A percentile compares a stretch with the other conserved stretches of the same genome.
Conservation (phyloP, 2,797 vertebrate species). For the Molossus alvarezi region DNA sequence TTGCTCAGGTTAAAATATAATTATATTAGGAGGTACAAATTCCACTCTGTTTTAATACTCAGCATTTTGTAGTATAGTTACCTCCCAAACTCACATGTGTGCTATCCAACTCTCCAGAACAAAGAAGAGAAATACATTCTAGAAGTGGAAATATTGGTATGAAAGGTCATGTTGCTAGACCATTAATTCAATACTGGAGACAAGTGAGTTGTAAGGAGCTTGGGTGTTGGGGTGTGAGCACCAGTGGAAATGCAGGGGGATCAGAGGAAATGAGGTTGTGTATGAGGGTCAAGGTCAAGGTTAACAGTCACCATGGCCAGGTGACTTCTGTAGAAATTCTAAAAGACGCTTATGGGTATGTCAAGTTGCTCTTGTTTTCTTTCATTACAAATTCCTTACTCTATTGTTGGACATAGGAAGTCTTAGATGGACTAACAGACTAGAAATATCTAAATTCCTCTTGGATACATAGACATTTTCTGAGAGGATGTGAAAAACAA, state of each 20-base stretch:
- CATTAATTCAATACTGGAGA: neutral
- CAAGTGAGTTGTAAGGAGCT: neutral
- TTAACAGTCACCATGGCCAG: neutral
- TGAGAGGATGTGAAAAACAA: neutral
- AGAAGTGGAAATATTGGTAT: neutral
- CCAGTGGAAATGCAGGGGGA: fast-evolving
- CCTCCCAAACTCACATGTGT: neutral
- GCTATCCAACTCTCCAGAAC: neutral
- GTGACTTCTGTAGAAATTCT: neutral
- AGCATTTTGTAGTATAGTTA: neutral
- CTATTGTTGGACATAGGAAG: too few relatives aligned
- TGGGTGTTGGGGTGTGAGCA: too few relatives aligned
- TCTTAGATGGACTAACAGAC: too few relatives aligned
- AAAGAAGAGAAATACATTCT: neutral
- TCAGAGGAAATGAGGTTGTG: fast-evolving
- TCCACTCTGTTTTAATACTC: neutral
- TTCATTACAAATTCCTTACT: neutral
- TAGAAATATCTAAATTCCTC: neutral
- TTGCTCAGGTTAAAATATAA: neutral
- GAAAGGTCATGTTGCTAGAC: slow-evolving; percentile 16
- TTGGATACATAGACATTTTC: neutral
- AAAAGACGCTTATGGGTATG: neutral
- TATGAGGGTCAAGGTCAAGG: neutral
- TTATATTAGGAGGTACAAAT: neutral
- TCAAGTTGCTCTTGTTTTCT: neutral